These are phyloP conservation scores for Danio albolineatus DNA, from an alignment of 2,797 vertebrate genomes.

Conservation along the genomic window DNA sequence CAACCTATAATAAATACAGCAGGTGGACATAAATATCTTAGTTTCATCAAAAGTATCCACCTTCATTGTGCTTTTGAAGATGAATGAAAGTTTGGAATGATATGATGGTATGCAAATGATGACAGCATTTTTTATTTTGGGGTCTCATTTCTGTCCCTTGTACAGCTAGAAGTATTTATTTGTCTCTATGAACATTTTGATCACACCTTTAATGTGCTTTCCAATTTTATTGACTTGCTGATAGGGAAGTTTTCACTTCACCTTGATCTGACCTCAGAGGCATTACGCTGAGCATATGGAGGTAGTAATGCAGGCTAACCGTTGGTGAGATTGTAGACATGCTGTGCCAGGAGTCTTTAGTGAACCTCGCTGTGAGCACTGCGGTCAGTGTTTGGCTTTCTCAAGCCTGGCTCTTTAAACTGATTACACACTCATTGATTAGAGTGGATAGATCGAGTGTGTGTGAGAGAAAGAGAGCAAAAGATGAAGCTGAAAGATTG, in stretches of 20 bases:
- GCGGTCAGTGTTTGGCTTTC: constrained; percentile 34
- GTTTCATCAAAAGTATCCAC: neutral
- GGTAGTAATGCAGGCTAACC: neutral
- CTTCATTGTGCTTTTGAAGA: neutral
- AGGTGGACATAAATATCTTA: neutral
- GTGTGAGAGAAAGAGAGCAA: neutral
- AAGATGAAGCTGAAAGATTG: neutral
- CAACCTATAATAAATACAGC: too few relatives aligned
- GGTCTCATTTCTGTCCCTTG: neutral
- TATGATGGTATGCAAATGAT: neutral
- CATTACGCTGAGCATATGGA: neutral
- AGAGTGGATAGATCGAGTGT: constrained; percentile 32
- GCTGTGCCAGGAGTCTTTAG: constrained; percentile 64
- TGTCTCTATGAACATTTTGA: neutral
- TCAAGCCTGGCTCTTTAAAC: constrained; percentile 42
- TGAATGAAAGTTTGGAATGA: neutral
- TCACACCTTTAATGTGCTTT: neutral
- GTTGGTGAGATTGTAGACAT: neutral
- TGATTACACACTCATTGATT: constrained; percentile 52
- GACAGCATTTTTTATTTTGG: neutral
- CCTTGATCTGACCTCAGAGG: constrained; percentile 34
- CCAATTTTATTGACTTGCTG: constrained; percentile 9
- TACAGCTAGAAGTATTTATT: neutral
- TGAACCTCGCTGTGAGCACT: constrained; percentile 37
- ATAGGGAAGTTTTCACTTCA: constrained; percentile 25